Evolutionary conservation across 2,888 invertebrate species (phyloP), one percentile per base, ranked within the genome.

Genomic region (Operophtera brumata): DNA sequence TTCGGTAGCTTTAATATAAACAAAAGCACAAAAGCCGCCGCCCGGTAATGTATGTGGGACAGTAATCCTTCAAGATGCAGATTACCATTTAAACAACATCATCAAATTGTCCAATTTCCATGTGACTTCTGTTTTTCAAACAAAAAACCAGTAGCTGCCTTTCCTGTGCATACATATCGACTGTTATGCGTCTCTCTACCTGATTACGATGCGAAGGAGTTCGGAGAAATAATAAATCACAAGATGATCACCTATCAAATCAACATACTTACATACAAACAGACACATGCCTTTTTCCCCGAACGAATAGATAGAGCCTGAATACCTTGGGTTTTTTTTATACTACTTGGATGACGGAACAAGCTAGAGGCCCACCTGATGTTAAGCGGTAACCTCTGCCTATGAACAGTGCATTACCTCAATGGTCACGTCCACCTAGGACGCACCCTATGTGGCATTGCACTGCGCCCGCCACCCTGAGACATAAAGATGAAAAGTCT

Each of bases 31-130:
- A 80, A 74, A 69, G 63, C 55, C 36, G 60, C 78, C 80, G 78
- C 70, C 20, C 55, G n/a, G 41, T 77, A 78, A 82, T 77, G 69
- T 77, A 82, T 79, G 78, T 80, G 80, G 63, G 81, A 82, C 70
- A 61, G 30, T 30, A 30, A 65, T 70, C 66, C 70, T 67, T 69
- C 65, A 69, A 67, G 61, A 61, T 61, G 62, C 49, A 60, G 59
- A 79, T 81, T 79, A 70, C 61, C 73, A 79, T 80, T 65, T 72
- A 71, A 73, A 77, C 62, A 66, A 73, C 73, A 67, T 70, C 61
- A 64, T 65, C 61, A 58, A 62, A 62, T 58, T 68, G 61, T 62
- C 64, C 69, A 65, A 75, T 74, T 74, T 73, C 71, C 71, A 71
- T 71, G 69, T 64, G 69, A 73, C 78, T 79, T 75, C 78, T 76